Evolutionary conservation across 2,888 invertebrate genomes (phyloP).

Genomic region (Mylabris sibirica): DNA sequence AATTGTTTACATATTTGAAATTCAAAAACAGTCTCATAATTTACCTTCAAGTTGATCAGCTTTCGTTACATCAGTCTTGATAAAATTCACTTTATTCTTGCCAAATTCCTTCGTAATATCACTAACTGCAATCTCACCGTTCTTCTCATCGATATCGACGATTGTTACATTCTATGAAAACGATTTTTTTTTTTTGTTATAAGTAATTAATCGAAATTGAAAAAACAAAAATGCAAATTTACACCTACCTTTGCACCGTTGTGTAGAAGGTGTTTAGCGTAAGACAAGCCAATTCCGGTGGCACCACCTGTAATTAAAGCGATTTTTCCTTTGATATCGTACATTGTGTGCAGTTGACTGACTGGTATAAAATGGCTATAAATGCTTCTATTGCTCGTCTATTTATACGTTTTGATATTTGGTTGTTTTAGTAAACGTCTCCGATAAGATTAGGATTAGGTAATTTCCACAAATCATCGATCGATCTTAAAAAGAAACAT

Average conservation of each 20-base stretch:
- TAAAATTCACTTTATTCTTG: slow-evolving; percentile 72
- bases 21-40: background rate
- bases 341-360: slow-evolving; percentile 33
- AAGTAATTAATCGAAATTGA: background rate
- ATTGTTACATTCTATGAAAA: slow-evolving; percentile 50
- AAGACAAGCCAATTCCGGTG: slow-evolving; percentile 64
- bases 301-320: slow-evolving; percentile 65
- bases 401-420: slow-evolving; percentile 12
- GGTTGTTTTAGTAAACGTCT: background rate
- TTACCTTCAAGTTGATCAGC: slow-evolving; percentile 76
- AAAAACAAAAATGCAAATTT: background rate
- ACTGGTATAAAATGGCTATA: background rate
- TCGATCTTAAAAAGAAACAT: no score
- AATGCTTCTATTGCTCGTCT: background rate
- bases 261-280: slow-evolving; percentile 60
- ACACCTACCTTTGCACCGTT: slow-evolving; percentile 52
- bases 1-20: no score
- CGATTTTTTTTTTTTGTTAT: background rate
- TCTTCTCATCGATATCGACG: slow-evolving; percentile 47
- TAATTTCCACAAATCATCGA: background rate
- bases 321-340: slow-evolving; percentile 53
- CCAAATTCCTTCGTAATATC: slow-evolving; percentile 71
- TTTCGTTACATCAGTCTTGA: slow-evolving; percentile 77
- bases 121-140: slow-evolving; percentile 69
- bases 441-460: no score